Percentiles rank a stretch among this genome's conserved stretches.
These are phyloP conservation scores for Chaitophorus viminalis DNA, from an alignment of 2,888 invertebrate genomes.

Conservation along the genomic window DNA sequence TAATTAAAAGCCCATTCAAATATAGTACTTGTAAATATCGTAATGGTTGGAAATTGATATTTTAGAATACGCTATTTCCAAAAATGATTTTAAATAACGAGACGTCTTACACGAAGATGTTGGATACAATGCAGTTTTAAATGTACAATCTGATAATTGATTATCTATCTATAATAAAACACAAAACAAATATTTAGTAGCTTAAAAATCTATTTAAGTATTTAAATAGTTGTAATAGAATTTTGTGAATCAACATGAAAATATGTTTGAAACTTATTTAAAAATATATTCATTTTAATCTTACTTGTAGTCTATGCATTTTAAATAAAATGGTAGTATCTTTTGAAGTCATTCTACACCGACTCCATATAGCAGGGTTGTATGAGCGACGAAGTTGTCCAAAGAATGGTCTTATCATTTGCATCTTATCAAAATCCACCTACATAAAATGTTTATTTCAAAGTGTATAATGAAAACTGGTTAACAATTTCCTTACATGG, in stretches of 20 bases:
- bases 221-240: not conserved
- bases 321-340: constrained; percentile 76
- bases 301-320: constrained; percentile 74
- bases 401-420: constrained; percentile 87
- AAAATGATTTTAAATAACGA: constrained; percentile 73
- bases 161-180: constrained; percentile 77
- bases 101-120: constrained; percentile 68
- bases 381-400: constrained; percentile 80
- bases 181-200: not conserved
- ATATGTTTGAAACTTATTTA: not conserved
- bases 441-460: constrained; percentile 66
- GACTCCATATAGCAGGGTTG: constrained; percentile 79
- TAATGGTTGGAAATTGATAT: constrained; percentile 67
- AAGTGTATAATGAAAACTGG: not conserved
- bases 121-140: constrained; percentile 76
- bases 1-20: not conserved
- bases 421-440: constrained; percentile 85
- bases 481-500: constrained; percentile 67
- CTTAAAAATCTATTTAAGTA: not conserved
- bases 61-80: constrained; percentile 72
- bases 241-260: not conserved
- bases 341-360: constrained; percentile 77
- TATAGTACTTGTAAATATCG: constrained; percentile 72
- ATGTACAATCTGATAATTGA: constrained; percentile 77
- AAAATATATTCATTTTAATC: constrained; percentile 3